Percentiles rank a stretch among this genome's conserved stretches.
phyloP scores from a whole-genome alignment of 1,140 invertebrate species.

The Holcopasites calliopsidis region DNA sequence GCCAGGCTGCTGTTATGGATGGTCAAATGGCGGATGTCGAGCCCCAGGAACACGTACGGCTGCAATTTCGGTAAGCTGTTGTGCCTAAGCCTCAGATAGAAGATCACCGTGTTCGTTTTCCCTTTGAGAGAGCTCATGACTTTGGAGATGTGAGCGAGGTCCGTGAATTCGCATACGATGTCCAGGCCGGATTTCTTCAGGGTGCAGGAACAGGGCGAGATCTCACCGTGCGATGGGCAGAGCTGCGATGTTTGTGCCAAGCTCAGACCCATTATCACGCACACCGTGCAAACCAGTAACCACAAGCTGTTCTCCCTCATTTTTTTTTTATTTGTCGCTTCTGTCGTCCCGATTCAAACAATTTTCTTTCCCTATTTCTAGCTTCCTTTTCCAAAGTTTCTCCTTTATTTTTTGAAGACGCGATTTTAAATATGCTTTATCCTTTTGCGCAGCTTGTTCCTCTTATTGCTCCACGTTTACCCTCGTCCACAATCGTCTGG shows the following conservation, averaged over 20 bases:
- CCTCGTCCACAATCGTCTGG: neutral
- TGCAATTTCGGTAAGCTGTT: conserved; percentile 91
- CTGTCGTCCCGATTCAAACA: neutral
- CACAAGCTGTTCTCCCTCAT: conserved; percentile 52
- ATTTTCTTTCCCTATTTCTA: neutral
- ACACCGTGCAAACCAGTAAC: conserved; percentile 47
- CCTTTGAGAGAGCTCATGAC: conserved; percentile 89
- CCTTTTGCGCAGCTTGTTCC: too few relatives aligned
- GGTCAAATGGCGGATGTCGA: conserved; percentile 92
- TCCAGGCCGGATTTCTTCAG: conserved; percentile 93
- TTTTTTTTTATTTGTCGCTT: conserved; percentile 8
- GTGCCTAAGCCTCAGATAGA: conserved; percentile 91
- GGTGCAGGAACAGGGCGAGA: conserved; percentile 88
- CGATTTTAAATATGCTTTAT: too few relatives aligned
- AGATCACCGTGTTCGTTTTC: conserved; percentile 86
- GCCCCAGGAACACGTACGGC: conserved; percentile 90
- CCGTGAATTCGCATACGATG: conserved; percentile 91
- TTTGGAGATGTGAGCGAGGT: conserved; percentile 85
- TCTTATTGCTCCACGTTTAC: neutral
- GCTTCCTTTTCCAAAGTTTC: neutral
- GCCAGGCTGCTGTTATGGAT: conserved; percentile 92
- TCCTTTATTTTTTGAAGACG: neutral
- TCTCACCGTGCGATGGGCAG: conserved; percentile 86
- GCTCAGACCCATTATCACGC: conserved; percentile 28
- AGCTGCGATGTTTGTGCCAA: conserved; percentile 79